Evolutionary conservation across 2,113 vertebrate genomes (phyloP), one percentile per base, ranked within the genome.

Genomic region (Cairina moschata): DNA sequence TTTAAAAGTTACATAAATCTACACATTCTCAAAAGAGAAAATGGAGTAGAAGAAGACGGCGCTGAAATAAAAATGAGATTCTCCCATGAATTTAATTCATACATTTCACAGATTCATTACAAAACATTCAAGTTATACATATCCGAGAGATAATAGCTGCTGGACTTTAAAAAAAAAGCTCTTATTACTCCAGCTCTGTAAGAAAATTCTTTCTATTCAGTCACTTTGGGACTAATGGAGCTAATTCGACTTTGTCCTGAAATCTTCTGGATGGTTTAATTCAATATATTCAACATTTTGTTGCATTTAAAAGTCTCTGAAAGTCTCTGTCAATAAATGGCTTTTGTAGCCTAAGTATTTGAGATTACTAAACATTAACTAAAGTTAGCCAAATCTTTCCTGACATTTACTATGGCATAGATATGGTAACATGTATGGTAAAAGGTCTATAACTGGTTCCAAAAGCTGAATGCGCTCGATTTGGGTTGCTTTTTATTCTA

Each of bases 171-270:
- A 10, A 78, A 78, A 90, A 90, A 95, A 89, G n/a, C 42, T 68
- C 46, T 84, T 65, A 88, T 88, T 95, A 86, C 32, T 88, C 69
- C 56, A 56, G 21, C n/a, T 81, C 88, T 88, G 26, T 74, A 83
- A 71, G 50, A 77, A 89, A 88, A 36, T 82, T 78, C 25, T 88
- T 91, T 83, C 79, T 83, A 17, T 86, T 91, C 79, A 82, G 48
- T 91, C 69, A 92, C 42, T 86, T 83, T 31, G 54, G 29, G 26
- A 91, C 83, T 95, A 91, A 89, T 71, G 38, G 83, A 92, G 58
- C n/a, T 91, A 67, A 93, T 96, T 87, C 17, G 28, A 56, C 42
- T 94, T 91, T 79, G 62, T 78, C 66, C 77, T 86, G 74, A 92
- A 90, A 88, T 86, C 28, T 72, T 86, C 65, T 65, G 42, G 20